A percentile compares a stretch with the other conserved stretches of the same genome.
phyloP scores from a whole-genome alignment of 2,797 vertebrate species.

The Gila robusta region DNA sequence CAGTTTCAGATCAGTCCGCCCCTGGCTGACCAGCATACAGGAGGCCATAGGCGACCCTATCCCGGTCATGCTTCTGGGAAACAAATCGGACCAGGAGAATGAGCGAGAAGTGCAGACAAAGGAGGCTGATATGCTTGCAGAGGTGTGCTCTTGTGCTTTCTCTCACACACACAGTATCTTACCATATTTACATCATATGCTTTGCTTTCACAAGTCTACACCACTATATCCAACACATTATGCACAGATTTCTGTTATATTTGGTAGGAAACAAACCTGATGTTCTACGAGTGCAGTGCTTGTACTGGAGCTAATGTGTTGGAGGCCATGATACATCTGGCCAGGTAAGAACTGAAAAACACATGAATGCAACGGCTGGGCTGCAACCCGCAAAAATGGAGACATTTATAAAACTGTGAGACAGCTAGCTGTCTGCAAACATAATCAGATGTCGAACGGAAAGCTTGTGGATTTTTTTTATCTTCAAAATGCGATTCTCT shows the following conservation, averaged over 20 bases:
- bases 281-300: slow-evolving; percentile 93
- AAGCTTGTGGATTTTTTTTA: background rate
- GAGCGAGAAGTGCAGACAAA: slow-evolving; percentile 84
- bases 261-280: slow-evolving; percentile 82
- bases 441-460: background rate
- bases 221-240: background rate
- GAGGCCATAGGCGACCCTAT: slow-evolving; percentile 85
- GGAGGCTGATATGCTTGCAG: slow-evolving; percentile 85
- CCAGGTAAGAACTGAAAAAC: slow-evolving; percentile 78
- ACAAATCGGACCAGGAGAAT: slow-evolving; percentile 89
- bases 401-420: background rate
- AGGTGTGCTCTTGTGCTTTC: slow-evolving; percentile 72
- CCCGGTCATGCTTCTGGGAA: slow-evolving; percentile 88
- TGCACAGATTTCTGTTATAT: background rate
- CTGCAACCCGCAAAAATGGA: background rate
- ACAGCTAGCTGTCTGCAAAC: background rate
- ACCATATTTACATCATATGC: background rate
- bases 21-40: slow-evolving; percentile 90
- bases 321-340: slow-evolving; percentile 85
- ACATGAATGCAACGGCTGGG: background rate
- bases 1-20: slow-evolving; percentile 85
- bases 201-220: background rate
- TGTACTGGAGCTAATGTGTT: slow-evolving; percentile 83
- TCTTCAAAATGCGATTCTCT: background rate
- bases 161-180: background rate